A percentile compares a stretch with the other conserved stretches of the same genome.
Conservation (phyloP, 2,113 vertebrate species). For the Ariopsis seemanni region DNA sequence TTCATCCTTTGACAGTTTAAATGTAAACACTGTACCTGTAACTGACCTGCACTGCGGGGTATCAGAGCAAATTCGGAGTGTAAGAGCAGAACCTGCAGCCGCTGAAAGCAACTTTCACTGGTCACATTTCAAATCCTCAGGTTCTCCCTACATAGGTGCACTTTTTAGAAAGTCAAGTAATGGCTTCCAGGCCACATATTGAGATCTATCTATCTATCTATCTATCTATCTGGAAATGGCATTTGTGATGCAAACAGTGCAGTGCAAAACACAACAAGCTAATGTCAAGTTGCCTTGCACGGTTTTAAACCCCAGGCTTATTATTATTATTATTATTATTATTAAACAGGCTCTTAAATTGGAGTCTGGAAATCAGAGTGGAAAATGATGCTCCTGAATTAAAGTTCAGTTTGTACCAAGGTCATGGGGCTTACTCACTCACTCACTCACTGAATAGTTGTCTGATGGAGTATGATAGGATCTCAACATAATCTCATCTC, state of each 20-base stretch:
- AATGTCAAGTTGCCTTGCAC: not conserved
- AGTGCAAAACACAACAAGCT: not conserved
- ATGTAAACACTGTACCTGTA: not conserved
- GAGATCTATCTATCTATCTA: not conserved
- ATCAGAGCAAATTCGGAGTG: not conserved
- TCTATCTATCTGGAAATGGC: not conserved
- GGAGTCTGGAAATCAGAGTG: not conserved
- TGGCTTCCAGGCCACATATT: not conserved
- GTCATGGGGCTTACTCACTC: not conserved
- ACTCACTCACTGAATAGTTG: not conserved
- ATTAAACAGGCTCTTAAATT: not conserved
- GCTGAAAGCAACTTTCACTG: not conserved
- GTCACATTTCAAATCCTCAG: not conserved
- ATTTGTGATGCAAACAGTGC: not conserved
- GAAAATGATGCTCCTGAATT: not conserved
- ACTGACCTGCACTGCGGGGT: not conserved
- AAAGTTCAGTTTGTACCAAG: not conserved
- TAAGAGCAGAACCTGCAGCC: not conserved
- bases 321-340: too few species aligned
- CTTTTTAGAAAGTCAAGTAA: not conserved
- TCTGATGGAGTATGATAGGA: not conserved
- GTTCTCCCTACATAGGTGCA: not conserved
- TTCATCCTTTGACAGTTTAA: not conserved
- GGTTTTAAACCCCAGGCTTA: too few species aligned
- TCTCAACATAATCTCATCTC: not conserved